Base-by-base conservation (phyloP, 2,797 vertebrate species). In the Okamejei kenojei region DNA sequence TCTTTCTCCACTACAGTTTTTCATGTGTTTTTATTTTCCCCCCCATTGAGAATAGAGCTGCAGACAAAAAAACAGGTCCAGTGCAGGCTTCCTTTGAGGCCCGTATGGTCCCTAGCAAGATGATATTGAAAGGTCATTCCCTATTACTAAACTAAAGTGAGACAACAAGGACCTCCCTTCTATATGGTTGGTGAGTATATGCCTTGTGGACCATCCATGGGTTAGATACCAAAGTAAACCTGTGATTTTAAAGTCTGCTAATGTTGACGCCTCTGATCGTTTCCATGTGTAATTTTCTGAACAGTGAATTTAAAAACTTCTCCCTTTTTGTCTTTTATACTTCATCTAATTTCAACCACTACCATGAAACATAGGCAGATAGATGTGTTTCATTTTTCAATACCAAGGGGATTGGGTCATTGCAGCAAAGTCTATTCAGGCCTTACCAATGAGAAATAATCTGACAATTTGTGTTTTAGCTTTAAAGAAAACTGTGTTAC, bases 361-460 rank as follows among this genome's bases (percentile, higher is more conserved):
- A 76, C 74, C 54, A 7, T 13, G 26, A 45, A 92, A 63, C 65
- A 32, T 32, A 35, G n/a, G n/a, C 84, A 68, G n/a, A 10, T 32
- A 35, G 84, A 17, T 65, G 7, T 88, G 54, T 65, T 65, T 88
- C 84, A 35, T 88, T 88, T 68, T n/a, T 88, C 61, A 88, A 21
- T 88, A 35, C 63, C 17, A 19, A 68, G 84, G 65, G n/a, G n/a
- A 63, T 88, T 21, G 61, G 63, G 84, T 68, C 63, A 88, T 13
- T 88, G 63, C 63, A 68, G 84, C 21, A 35, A 71, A 54, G 71
- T 76, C 38, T 26, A 73, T 76, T 54, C 71, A 74, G 90, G 90
- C 73, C 90, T 92, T 29, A 92, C 90, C 73, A 92, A 19, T 92
- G 90, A 92, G 90, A 74, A 92, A 92, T 76, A 91, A 91, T 35